phyloP scores from a whole-genome alignment of 2,113 vertebrate species.

The Catagonus wagneri region DNA sequence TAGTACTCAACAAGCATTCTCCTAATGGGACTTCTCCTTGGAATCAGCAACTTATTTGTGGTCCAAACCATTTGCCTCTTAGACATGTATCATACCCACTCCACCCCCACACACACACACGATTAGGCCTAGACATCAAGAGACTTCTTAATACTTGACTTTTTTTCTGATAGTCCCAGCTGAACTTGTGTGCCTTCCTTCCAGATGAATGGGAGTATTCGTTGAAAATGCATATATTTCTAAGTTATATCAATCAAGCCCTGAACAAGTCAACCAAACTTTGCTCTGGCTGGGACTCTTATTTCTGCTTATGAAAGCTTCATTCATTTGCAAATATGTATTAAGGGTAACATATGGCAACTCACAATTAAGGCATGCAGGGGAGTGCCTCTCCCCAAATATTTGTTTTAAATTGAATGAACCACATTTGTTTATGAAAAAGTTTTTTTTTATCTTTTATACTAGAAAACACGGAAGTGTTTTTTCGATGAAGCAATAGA shows the following conservation, averaged over 20 bases:
- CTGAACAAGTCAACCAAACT: neutral
- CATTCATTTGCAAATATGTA: neutral
- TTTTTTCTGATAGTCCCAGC: neutral
- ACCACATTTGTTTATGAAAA: slow-evolving; percentile 37
- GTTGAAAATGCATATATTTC: neutral
- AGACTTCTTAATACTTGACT: neutral
- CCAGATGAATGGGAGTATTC: neutral
- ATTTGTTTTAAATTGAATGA: slow-evolving; percentile 66
- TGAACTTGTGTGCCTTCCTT: neutral
- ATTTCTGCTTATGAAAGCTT: slow-evolving; percentile 29
- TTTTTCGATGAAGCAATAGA: slow-evolving; percentile 27
- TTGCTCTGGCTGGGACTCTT: neutral
- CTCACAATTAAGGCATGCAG: slow-evolving; percentile 30
- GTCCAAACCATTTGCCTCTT: neutral
- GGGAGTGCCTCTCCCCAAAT: neutral
- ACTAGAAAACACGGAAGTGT: slow-evolving; percentile 27
- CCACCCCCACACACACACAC: neutral
- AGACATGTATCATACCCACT: neutral
- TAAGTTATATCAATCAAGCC: neutral
- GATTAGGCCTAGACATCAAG: neutral
- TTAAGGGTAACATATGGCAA: neutral
- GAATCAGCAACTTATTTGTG: neutral
- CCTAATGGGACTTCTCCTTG: slow-evolving; percentile 10
- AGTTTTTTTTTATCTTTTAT: slow-evolving; percentile 12
- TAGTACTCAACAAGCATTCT: neutral